Base-by-base conservation (phyloP, 2,888 invertebrate genomes). In the Salticus scenicus region DNA sequence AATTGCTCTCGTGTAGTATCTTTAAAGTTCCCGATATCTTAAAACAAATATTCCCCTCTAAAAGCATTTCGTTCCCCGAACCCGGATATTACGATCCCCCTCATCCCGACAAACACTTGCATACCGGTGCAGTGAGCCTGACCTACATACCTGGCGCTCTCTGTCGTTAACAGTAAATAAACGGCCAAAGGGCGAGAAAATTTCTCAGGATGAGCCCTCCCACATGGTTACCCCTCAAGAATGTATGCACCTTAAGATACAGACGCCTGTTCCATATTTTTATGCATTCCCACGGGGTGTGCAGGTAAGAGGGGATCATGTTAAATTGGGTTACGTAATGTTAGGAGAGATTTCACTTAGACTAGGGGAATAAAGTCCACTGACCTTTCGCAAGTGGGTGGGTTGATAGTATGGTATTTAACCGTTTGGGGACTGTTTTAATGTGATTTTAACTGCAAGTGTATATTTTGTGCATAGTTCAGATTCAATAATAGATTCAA, bases 281-380 rank as follows among this genome's bases (percentile, higher is more conserved):
- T 5, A 1, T 24, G 24, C 24, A 47, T 47, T 47, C 47, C 24
- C 57, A n/a, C 57, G 24, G 4, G 57, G 57, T n/a, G 57, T n/a
- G 24, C 24, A 24, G 57, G 7, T 57, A 57, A 57, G 57, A 24
- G 57, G 57, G 24, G 57, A 24, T 17, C 24, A 57, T 20, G 24
- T n/a, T 57, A 57, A 57, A 57, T 57, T 57, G 24, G 57, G 57
- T 57, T 57, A 57, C 57, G 57, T 24, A 20, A 24, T 57, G 20
- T 24, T 10, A 5, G 57, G 24, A 24, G 24, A 57, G 57, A 20
- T 20, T 2, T 24, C 12, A 24, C 5, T 24, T 2, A 37, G 37
- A 37, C 37, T 4, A 37, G 37, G 37, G 37, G 37, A 37, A 7
- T 10, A 37, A 24, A 57, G 57, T 20, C 20, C 57, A 57, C 57